phyloP scores from a whole-genome alignment of 2,888 invertebrate species.

The Conus canariensis region DNA sequence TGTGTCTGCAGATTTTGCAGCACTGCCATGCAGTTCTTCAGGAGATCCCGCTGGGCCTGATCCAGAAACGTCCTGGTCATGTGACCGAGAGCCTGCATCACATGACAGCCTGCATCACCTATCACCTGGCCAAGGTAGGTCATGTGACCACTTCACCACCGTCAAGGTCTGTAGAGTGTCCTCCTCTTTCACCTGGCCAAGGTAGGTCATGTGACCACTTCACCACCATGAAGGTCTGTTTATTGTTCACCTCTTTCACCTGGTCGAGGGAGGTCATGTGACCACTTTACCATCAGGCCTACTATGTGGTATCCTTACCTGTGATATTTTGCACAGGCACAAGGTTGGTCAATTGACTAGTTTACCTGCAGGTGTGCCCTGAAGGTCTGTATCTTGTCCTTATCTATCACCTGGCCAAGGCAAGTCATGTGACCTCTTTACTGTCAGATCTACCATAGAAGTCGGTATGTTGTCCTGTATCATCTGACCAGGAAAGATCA shows the following conservation, averaged over 20 bases:
- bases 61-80: constrained; percentile 70
- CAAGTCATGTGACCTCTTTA: constrained; percentile 45
- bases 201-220: constrained; percentile 55
- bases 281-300: not conserved
- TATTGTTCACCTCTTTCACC: constrained; percentile 62
- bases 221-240: not conserved
- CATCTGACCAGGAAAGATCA: constrained; percentile 74
- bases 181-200: constrained; percentile 77
- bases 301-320: not conserved
- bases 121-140: constrained; percentile 75
- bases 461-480: constrained; percentile 70
- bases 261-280: constrained; percentile 71
- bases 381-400: constrained; percentile 66
- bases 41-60: constrained; percentile 73
- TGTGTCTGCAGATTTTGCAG: constrained; percentile 70
- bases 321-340: constrained; percentile 46
- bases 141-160: not conserved
- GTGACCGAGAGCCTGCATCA: constrained; percentile 77
- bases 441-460: not conserved
- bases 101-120: constrained; percentile 78
- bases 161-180: constrained; percentile 60
- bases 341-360: constrained; percentile 64
- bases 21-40: constrained; percentile 75
- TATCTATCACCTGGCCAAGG: constrained; percentile 77
- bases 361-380: not conserved